These are phyloP conservation scores for Battus philenor DNA, from an alignment of 1,140 invertebrate species.

Conservation along the genomic window DNA sequence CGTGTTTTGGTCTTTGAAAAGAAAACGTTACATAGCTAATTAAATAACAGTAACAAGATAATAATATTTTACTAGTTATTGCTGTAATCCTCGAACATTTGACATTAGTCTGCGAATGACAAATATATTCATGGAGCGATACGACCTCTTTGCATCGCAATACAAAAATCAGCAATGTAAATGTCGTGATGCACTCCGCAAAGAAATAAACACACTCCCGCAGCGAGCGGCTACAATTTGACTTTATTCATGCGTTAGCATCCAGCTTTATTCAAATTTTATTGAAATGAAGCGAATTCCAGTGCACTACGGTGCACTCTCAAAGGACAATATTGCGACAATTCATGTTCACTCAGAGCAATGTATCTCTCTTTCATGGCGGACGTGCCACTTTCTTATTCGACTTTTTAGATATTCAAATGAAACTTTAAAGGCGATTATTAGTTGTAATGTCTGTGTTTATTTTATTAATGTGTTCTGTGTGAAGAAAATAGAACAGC, in stretches of 20 bases:
- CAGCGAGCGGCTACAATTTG: conserved; percentile 3
- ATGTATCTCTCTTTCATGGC: conserved; percentile 39
- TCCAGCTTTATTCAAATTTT: conserved; percentile 16
- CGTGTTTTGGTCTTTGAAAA: too few relatives aligned
- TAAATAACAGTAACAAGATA: too few relatives aligned
- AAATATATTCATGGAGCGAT: not conserved
- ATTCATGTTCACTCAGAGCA: conserved; percentile 39
- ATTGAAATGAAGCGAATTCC: conserved; percentile 16
- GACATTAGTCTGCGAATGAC: too few relatives aligned
- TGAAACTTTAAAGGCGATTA: not conserved
- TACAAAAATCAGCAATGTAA: conserved; percentile 16
- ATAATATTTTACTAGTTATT: too few relatives aligned
- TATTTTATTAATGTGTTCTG: not conserved
- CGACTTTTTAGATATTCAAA: conserved; percentile 7
- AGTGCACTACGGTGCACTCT: conserved; percentile 17
- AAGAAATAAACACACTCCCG: conserved; percentile 12
- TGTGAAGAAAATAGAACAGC: not conserved
- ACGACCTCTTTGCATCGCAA: not conserved
- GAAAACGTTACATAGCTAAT: too few relatives aligned
- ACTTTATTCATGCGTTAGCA: conserved; percentile 15
- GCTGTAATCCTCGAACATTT: too few relatives aligned
- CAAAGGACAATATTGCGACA: conserved; percentile 51
- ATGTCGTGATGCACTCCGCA: conserved; percentile 7
- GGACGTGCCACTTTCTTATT: conserved; percentile 13
- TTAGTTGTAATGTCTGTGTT: not conserved